Percentiles rank a stretch among this genome's conserved stretches.
phyloP scores from a whole-genome alignment of 2,888 invertebrate genomes.

The Caenorhabditis sp. region DNA sequence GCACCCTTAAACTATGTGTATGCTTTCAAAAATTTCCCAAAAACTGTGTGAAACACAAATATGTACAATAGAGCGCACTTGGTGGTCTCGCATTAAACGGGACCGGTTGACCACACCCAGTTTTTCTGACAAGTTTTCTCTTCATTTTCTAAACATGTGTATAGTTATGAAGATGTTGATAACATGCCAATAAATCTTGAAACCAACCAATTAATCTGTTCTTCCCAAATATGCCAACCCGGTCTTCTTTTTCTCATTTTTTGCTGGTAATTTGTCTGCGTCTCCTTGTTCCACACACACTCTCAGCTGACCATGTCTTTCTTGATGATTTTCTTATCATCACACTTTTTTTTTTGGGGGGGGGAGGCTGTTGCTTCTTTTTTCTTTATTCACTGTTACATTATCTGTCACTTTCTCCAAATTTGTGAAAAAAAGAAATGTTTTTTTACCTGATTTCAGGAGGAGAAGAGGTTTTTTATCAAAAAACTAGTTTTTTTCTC shows the following conservation, averaged over 20 bases:
- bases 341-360: not conserved
- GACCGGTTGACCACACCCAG: not conserved
- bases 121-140: not conserved
- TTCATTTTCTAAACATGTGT: too few species aligned
- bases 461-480: not conserved
- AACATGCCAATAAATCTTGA: not conserved
- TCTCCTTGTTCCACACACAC: not conserved
- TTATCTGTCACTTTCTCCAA: not conserved
- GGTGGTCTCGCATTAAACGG: too few species aligned
- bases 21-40: too few species aligned
- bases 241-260: too few species aligned
- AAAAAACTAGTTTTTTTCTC: not conserved
- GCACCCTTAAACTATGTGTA: too few species aligned
- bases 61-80: too few species aligned
- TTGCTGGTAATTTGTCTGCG: not conserved
- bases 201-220: not conserved
- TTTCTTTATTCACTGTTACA: not conserved
- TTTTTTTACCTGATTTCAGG: not conserved
- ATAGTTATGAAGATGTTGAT: too few species aligned
- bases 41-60: too few species aligned
- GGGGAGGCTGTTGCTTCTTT: not conserved
- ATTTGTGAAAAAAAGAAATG: not conserved
- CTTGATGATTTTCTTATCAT: not conserved
- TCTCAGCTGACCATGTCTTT: too few species aligned
- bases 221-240: not conserved